Conservation (phyloP, 2,888 invertebrate genomes). For the Stenodema calcarata region DNA sequence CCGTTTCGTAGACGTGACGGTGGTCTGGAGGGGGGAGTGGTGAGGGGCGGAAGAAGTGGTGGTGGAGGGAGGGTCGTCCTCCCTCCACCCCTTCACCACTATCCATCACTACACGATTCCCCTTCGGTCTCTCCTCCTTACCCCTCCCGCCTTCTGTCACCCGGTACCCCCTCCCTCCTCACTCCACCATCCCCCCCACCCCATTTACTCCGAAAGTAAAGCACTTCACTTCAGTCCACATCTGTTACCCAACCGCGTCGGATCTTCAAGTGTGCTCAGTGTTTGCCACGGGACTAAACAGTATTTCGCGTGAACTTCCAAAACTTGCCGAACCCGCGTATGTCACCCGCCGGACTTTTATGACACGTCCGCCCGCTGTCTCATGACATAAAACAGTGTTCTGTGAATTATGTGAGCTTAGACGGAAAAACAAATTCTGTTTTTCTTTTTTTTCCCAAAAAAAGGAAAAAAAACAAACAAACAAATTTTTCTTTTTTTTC, state of each 20-base stretch:
- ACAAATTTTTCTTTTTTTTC: neutral
- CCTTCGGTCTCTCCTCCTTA: too few relatives aligned
- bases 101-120: too few relatives aligned
- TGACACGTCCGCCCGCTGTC: neutral
- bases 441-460: constrained; percentile 28
- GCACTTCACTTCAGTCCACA: constrained; percentile 47
- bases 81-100: neutral
- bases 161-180: neutral
- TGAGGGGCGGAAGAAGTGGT: neutral
- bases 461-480: neutral
- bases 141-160: constrained; percentile 23
- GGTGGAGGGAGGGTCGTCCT: neutral
- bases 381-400: neutral
- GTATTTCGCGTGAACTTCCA: neutral
- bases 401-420: constrained; percentile 46
- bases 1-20: neutral
- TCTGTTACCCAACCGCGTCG: constrained; percentile 47
- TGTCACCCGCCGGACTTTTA: neutral
- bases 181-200: neutral
- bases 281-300: neutral
- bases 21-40: too few relatives aligned
- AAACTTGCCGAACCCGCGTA: constrained; percentile 10
- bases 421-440: neutral
- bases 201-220: constrained; percentile 41
- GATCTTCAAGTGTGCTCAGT: constrained; percentile 11